phyloP scores from a whole-genome alignment of 2,888 invertebrate genomes.

The Coleophora deauratella region DNA sequence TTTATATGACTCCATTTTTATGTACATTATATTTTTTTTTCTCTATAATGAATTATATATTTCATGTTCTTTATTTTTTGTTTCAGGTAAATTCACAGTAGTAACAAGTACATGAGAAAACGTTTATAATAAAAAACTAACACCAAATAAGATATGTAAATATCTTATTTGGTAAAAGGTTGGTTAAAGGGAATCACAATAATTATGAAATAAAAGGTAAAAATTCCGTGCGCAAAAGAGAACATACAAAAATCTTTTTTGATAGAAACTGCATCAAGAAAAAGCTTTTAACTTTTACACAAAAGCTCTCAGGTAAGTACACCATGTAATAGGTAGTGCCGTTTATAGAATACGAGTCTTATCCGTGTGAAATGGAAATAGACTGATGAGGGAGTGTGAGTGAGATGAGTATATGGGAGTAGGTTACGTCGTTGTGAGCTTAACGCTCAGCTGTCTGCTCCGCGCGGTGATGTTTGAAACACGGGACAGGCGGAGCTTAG shows the following conservation, averaged over 20 bases:
- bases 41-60: background rate
- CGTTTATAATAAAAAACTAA: too few species aligned
- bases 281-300: slow-evolving; percentile 70
- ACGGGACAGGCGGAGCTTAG: slow-evolving; percentile 76
- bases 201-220: slow-evolving; percentile 27
- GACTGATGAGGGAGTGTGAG: slow-evolving; percentile 35
- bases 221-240: slow-evolving; percentile 39
- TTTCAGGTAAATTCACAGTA: slow-evolving; percentile 24
- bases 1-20: background rate
- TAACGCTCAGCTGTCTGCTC: slow-evolving; percentile 71
- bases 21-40: background rate
- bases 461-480: slow-evolving; percentile 75
- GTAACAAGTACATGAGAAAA: too few species aligned
- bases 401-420: slow-evolving; percentile 53
- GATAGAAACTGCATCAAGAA: slow-evolving; percentile 57
- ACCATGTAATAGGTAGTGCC: slow-evolving; percentile 57
- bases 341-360: slow-evolving; percentile 65
- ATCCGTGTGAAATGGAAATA: slow-evolving; percentile 50
- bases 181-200: too few species aligned
- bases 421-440: slow-evolving; percentile 59
- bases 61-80: slow-evolving; percentile 7
- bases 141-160: too few species aligned
- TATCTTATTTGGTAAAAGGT: too few species aligned
- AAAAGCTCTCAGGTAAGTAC: slow-evolving; percentile 72
- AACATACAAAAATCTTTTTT: slow-evolving; percentile 52